Base-by-base conservation (phyloP, 2,888 invertebrate genomes). In the Noctua pronuba region DNA sequence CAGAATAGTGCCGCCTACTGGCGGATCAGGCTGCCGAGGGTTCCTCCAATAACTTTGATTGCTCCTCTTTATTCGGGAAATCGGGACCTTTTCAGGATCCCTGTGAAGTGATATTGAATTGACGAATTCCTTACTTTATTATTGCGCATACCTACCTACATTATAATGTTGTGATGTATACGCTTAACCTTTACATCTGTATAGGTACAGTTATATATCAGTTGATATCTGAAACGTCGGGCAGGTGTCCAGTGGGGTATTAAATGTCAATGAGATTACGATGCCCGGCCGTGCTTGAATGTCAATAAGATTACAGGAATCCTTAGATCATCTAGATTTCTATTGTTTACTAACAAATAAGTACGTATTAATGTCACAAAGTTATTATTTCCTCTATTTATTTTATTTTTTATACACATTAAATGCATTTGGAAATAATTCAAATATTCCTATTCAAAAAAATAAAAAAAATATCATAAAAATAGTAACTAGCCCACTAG, bases 21-120 rank as follows among this genome's bases (percentile, higher is more conserved):
- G 58, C 77, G 78, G 81, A 76, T 83, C 82, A 84, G 82, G 64
- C 80, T 77, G 73, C 66, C 71, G 73, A 83, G 81, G 75, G 69
- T 76, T 81, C 86, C 83, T 88, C 87, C 90, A 90, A 91, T 92
- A 92, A 89, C 89, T 90, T 89, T 90, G 92, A 93, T 93, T 92
- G 91, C 89, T 88, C 82, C 89, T 87, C 90, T 92, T 91, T 91
- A 91, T 89, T 77, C 77, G 60, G 76, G 66, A 77, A 84, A 80
- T 88, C 83, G 86, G 88, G 86, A 85, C 89, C 90, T 86, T 90
- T 89, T 86, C 82, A 82, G 86, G 86, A 83, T 83, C 82, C 83
- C 84, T 69, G 84, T 84, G 83, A 86, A 88, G 84, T 84, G 85
- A 88, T 92, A 90, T 92, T 90, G 88, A 87, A 90, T 90, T 84